Evolutionary conservation across 2,797 vertebrate genomes (phyloP).

Genomic region (Zenarchopterus dispar): DNA sequence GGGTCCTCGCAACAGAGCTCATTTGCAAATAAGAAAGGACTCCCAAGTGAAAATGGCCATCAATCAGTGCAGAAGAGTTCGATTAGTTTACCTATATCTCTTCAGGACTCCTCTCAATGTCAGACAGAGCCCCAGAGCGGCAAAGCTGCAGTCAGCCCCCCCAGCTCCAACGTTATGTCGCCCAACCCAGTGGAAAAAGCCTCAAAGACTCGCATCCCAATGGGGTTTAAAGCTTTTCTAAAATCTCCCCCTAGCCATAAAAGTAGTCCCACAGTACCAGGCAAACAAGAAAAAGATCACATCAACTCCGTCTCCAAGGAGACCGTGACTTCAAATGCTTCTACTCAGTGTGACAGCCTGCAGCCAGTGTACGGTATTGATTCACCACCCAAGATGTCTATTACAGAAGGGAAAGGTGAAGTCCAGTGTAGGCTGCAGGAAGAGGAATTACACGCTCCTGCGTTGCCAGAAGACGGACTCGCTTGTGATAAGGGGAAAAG

Average conservation of each 20-base stretch:
- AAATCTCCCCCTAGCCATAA: conserved; percentile 87
- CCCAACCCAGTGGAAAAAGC: conserved; percentile 80
- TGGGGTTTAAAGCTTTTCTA: conserved; percentile 88
- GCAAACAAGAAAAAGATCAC: conserved; percentile 92
- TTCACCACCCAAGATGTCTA: conserved; percentile 49
- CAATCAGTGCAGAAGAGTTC: conserved; percentile 74
- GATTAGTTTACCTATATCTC: conserved; percentile 63
- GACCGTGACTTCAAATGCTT: conserved; percentile 68
- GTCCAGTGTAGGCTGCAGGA: conserved; percentile 54
- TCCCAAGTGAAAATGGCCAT: conserved; percentile 65
- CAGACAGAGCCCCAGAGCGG: conserved; percentile 69
- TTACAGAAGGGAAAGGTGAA: conserved; percentile 62
- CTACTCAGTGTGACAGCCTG: conserved; percentile 68
- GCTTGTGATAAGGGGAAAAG: conserved; percentile 72
- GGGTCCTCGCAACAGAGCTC: conserved; percentile 71
- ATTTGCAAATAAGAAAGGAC: conserved; percentile 74
- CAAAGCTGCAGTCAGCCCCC: conserved; percentile 68
- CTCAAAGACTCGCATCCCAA: conserved; percentile 85
- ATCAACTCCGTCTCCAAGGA: conserved; percentile 89
- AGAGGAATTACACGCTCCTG: conserved; percentile 47
- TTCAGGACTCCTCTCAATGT: conserved; percentile 67
- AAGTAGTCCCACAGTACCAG: conserved; percentile 84
- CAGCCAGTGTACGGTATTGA: conserved; percentile 46
- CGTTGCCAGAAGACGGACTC: conserved; percentile 50
- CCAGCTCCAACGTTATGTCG: conserved; percentile 53